Conservation (phyloP, 2,113 vertebrate species). For the Hassar affinis region DNA sequence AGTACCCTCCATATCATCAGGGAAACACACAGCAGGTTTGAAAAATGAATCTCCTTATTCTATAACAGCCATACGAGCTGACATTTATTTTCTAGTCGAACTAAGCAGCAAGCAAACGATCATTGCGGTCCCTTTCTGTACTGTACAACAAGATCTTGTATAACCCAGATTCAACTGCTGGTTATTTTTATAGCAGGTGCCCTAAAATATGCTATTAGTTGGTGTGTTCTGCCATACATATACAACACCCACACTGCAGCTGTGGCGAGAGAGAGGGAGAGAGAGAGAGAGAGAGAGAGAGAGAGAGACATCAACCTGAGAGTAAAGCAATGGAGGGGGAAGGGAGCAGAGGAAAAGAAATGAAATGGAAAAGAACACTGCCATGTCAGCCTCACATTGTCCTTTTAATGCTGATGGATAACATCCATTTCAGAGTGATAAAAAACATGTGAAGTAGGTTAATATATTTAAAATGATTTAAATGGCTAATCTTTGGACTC, state of each 20-base stretch:
- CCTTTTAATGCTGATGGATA: neutral
- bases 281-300: no score
- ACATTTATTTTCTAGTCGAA: neutral
- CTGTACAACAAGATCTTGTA: constrained; percentile 14
- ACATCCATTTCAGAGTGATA: neutral
- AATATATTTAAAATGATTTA: neutral
- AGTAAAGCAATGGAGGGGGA: neutral
- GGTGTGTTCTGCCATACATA: neutral
- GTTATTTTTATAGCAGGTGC: neutral
- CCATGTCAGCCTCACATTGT: no score
- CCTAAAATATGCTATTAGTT: constrained; percentile 9
- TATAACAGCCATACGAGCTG: neutral
- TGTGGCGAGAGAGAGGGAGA: neutral
- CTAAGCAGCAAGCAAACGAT: constrained; percentile 1
- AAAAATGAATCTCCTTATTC: neutral
- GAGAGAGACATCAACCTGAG: neutral
- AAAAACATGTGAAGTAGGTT: neutral
- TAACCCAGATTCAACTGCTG: constrained; percentile 33
- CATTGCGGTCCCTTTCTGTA: neutral
- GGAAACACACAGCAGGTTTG: neutral
- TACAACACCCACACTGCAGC: constrained; percentile 20
- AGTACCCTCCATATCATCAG: neutral
- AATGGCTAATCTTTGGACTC: neutral
- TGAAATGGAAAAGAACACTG: neutral
- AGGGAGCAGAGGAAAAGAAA: neutral